These are phyloP conservation scores for Dromius quadrimaculatus DNA, from an alignment of 2,888 invertebrate species.

Conservation along the genomic window DNA sequence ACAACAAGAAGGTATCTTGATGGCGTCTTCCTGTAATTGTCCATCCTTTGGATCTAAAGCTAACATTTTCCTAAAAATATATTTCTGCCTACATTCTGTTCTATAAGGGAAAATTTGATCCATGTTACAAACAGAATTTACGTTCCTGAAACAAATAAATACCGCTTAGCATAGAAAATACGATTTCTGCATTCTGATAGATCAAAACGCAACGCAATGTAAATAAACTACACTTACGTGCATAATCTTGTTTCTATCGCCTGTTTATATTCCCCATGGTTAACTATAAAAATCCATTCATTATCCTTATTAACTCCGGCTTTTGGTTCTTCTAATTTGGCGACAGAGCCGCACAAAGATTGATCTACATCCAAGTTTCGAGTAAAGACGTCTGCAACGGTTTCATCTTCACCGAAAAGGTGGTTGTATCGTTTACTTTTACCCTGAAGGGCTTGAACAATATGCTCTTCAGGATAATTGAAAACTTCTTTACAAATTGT, in stretches of 20 bases:
- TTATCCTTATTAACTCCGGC: slow-evolving; percentile 20
- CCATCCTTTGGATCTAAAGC: slow-evolving; percentile 19
- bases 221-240: too few relatives aligned
- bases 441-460: background rate
- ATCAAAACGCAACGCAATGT: too few relatives aligned
- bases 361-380: background rate
- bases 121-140: slow-evolving; percentile 4
- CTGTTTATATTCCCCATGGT: slow-evolving; percentile 11
- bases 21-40: slow-evolving; percentile 1
- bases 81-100: slow-evolving; percentile 26
- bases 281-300: slow-evolving; percentile 21
- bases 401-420: slow-evolving; percentile 4
- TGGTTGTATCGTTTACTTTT: background rate
- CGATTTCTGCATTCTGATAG: too few relatives aligned
- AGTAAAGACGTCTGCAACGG: background rate
- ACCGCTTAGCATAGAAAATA: too few relatives aligned
- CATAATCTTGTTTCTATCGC: slow-evolving; percentile 8
- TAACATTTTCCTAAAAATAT: slow-evolving; percentile 20
- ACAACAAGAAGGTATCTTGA: slow-evolving; percentile 27
- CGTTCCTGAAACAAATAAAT: slow-evolving; percentile 6
- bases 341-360: background rate
- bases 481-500: slow-evolving; percentile 10
- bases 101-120: background rate
- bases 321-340: slow-evolving; percentile 2
- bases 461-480: background rate